Evolutionary conservation across 92 coral and sea anemone species (phyloP), one percentile per base, ranked within the genome.

Genomic region (Palythoa grandiflora): DNA sequence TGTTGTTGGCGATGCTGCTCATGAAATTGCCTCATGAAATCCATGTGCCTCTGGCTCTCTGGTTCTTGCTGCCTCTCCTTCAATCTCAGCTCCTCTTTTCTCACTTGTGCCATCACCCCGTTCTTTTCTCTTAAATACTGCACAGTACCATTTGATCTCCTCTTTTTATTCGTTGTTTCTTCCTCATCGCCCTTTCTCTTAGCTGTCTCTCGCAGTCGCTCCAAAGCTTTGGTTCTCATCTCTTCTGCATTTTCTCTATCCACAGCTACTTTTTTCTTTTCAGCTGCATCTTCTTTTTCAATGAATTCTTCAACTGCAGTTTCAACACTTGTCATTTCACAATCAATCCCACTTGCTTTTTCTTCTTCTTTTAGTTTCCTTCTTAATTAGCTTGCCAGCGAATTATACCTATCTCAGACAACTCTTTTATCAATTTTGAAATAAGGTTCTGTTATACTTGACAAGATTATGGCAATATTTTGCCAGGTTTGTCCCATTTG

Each of bases 171-270:
- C 38, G 4, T 75, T 71, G 71, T 20, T 50, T 21, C 21, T 10
- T 36, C 38, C 15, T 77, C 75, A 15, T 75, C 55, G 1, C 83
- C 80, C n/a, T 73, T 78, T 74, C 88, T 80, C 63, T 81, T 88
- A 11, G 17, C 55, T 38, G 91, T 88, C 83, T 88, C 87, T 10
- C 88, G 79, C n/a, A 88, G 75, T 39, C 59, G 60, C 83, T 88
- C 88, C 83, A 80, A 68, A 13, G 91, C 91, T 71, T 80, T 88
- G 35, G 57, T 73, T 61, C 88, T 51, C 28, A 88, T 80, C 38
- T 88, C 91, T 61, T 88, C 88, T 60, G 91, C 87, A 37, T 70
- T 71, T 37, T 70, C 88, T 88, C 87, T 70, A 19, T 73, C 91
- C 37, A 59, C 83, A 19, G 21, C 83, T 44, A 68, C 51, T 50